Evolutionary conservation across 2,113 vertebrate genomes (phyloP).

Genomic region (Propithecus coquereli): DNA sequence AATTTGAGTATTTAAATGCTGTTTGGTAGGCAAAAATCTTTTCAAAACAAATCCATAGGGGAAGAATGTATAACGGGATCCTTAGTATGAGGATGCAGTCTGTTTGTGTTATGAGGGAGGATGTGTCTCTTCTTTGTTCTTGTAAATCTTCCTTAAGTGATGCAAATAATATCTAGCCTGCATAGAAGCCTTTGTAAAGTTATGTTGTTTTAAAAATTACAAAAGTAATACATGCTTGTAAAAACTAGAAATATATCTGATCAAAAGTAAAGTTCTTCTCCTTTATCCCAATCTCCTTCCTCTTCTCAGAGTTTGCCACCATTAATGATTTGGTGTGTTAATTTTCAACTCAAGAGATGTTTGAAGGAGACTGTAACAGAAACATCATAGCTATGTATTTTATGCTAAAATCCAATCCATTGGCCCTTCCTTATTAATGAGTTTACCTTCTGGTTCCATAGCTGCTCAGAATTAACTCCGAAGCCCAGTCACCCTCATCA

Average conservation of each 20-base stretch:
- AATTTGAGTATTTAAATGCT: neutral
- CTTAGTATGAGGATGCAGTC: neutral
- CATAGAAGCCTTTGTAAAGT: neutral
- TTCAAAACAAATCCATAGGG: neutral
- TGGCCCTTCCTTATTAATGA: neutral
- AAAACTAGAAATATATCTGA: neutral
- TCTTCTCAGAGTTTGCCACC: neutral
- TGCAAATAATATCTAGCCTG: neutral
- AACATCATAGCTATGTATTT: neutral
- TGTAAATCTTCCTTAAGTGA: neutral
- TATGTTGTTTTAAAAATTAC: neutral
- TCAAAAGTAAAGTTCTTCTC: slow-evolving; percentile 31
- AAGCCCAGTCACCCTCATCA: neutral
- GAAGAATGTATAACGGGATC: neutral
- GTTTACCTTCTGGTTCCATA: neutral
- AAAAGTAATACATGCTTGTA: neutral
- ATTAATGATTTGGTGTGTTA: neutral
- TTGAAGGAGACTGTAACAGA: neutral
- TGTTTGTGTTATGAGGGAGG: neutral
- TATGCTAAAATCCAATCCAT: neutral
- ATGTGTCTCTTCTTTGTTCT: neutral
- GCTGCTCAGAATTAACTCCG: neutral
- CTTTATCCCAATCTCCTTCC: neutral
- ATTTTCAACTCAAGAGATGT: neutral
- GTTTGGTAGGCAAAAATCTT: neutral